Evolutionary conservation across 2,113 vertebrate genomes (phyloP).

Genomic region (Prionailurus bengalensis): DNA sequence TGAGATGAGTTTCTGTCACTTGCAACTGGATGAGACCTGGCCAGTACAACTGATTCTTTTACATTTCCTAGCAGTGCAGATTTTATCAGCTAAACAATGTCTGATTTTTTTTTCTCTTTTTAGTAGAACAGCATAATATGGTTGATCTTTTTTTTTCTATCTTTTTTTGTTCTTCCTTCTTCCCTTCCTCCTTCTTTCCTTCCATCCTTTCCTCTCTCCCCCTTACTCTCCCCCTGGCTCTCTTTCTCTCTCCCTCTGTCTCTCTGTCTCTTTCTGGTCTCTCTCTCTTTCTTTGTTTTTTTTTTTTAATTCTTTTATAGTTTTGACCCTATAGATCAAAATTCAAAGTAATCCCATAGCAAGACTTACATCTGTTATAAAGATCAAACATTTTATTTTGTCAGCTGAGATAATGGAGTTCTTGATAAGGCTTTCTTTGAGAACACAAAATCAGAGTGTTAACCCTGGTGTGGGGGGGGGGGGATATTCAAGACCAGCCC

Average conservation of each 20-base stretch:
- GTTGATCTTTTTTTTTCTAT: not conserved
- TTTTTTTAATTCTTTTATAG: not conserved
- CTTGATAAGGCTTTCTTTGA: not conserved
- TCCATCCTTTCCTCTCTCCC: too few species aligned
- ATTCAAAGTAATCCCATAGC: not conserved
- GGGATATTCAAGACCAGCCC: not conserved
- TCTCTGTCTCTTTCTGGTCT: not conserved
- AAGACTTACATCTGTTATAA: not conserved
- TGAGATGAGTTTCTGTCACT: not conserved
- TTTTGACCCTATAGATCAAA: not conserved
- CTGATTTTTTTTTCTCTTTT: not conserved
- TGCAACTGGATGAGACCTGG: not conserved
- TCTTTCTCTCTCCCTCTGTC: accelerated
- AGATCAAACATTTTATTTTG: not conserved
- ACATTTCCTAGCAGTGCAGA: not conserved
- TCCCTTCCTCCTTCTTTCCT: not conserved
- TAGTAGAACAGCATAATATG: too few species aligned
- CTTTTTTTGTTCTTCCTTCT: accelerated
- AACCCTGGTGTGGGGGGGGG: not conserved
- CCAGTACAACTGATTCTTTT: not conserved
- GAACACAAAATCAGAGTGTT: not conserved
- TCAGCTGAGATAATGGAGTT: not conserved
- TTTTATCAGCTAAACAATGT: not conserved
- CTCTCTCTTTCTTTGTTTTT: too few species aligned
- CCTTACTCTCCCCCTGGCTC: not conserved